phyloP scores from a whole-genome alignment of 2,888 invertebrate genomes.

The Phyllotreta striolata region DNA sequence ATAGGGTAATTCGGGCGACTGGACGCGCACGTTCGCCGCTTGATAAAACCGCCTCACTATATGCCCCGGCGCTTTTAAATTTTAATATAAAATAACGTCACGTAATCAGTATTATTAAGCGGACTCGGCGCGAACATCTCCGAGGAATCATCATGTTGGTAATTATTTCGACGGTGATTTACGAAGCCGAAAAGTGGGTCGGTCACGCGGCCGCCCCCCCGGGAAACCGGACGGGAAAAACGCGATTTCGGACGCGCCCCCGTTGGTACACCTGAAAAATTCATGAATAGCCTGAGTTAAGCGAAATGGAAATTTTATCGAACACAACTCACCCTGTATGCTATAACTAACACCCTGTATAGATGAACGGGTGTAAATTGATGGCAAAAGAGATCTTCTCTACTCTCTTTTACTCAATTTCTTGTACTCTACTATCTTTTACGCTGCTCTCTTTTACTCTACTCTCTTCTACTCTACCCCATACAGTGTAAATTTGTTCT shows the following conservation, averaged over 20 bases:
- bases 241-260: background rate
- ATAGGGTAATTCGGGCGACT: background rate
- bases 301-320: no score
- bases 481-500: no score
- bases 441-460: no score
- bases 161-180: conserved; percentile 12
- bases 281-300: no score
- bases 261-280: no score
- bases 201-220: conserved; percentile 1
- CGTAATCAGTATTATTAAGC: conserved; percentile 9
- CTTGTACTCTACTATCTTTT: no score
- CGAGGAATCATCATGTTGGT: conserved; percentile 13
- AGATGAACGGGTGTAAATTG: no score
- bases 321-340: no score
- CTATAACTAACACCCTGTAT: no score
- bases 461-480: no score
- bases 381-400: no score
- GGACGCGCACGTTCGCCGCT: background rate
- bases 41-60: conserved; percentile 1
- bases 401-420: no score
- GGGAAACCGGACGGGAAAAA: background rate
- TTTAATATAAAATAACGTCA: conserved; percentile 11
- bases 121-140: background rate
- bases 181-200: conserved; percentile 2
- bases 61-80: conserved; percentile 5